These are phyloP conservation scores for Cryptus viduatorius DNA, from an alignment of 2,888 invertebrate genomes.

Conservation along the genomic window DNA sequence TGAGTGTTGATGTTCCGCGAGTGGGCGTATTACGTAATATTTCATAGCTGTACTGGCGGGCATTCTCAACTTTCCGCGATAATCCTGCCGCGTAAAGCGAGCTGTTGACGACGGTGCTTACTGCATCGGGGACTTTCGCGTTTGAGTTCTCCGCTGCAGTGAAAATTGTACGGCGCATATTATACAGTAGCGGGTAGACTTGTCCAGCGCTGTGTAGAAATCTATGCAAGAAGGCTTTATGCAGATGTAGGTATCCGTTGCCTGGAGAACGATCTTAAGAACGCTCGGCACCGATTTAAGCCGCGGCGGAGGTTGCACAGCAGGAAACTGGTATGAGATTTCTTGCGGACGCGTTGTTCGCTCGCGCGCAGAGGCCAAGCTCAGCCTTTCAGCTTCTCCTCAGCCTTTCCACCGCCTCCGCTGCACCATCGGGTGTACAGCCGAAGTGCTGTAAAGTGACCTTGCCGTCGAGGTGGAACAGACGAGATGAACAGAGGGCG, in stretches of 20 bases:
- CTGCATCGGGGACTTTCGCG: neutral
- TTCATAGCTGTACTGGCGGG: neutral
- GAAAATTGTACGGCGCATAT: too few relatives aligned
- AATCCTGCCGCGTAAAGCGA: too few relatives aligned
- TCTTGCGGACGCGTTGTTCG: conserved; percentile 7
- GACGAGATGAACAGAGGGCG: conserved; percentile 50
- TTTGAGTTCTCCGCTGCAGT: too few relatives aligned
- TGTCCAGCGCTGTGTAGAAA: too few relatives aligned
- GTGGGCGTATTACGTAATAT: neutral
- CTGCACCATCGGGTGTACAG: neutral
- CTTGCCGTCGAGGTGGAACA: conserved; percentile 51
- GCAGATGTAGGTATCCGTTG: neutral
- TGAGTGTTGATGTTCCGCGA: neutral
- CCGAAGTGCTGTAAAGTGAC: conserved; percentile 22
- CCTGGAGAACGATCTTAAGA: conserved; percentile 19
- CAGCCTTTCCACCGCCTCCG: conserved; percentile 5
- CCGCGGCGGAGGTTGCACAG: neutral
- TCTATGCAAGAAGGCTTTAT: too few relatives aligned
- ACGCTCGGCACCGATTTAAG: neutral
- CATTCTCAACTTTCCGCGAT: neutral
- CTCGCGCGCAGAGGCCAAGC: conserved; percentile 2
- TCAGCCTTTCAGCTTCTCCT: neutral
- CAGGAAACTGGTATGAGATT: conserved; percentile 2
- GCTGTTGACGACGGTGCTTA: neutral
- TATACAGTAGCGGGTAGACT: too few relatives aligned